Conservation (phyloP, 2,113 vertebrate genomes). For the pig (Sus scrofa) region T2T-Sscrofa CM000814.6:99600001-99600500, state of each 20-base stretch:
- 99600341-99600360: background rate
- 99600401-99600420: background rate
- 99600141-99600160: background rate
- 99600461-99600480: slow-evolving; percentile 9
- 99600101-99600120: background rate
- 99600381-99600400: background rate
- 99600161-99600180: slow-evolving; percentile 16
- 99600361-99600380: slow-evolving; percentile 44
- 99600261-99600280: background rate
- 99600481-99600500: background rate
- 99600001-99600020: background rate
- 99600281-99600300: background rate
- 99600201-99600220: slow-evolving; percentile 16
- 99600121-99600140: background rate
- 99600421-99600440: background rate
- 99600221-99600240: background rate
- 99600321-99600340: background rate
- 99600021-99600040: background rate
- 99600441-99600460: background rate
- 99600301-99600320: background rate
- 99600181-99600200: slow-evolving; percentile 65
- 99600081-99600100: background rate
- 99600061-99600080: background rate
- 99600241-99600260: background rate
- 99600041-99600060: background rate